Evolutionary conservation across 1,140 invertebrate genomes (phyloP), one percentile per base, ranked within the genome.

Genomic region (Drosophila saltans): DNA sequence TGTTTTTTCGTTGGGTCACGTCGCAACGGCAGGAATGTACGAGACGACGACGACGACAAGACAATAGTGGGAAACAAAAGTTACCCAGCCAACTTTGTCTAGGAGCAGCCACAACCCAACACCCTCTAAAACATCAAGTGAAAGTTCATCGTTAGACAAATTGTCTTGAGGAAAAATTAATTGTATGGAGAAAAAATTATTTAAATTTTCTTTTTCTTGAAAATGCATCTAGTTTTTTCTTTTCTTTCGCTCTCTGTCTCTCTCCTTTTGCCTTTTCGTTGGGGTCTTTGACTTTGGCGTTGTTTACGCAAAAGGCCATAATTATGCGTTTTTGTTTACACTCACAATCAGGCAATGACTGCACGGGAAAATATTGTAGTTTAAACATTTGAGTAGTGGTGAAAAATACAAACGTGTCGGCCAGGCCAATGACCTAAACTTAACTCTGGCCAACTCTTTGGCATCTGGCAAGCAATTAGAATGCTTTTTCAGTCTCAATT

Each of bases 301-400:
- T 64, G 62, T 64, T 48, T 64, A 64, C 62, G 16, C 45, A 45
- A 64, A 56, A 57, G 75, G 60, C 67, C 67, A 78, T 75, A 75
- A 78, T 71, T 72, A 75, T 67, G 75, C 67, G 45, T 59, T 45
- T 69, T 75, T 71, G 75, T 75, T 78, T 78, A 78, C 60, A 65
- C 68, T 52, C 45, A 52, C 45, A 52, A 52, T 52, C 45, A 52
- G 45, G 21, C 45, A 52, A 52, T 16, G 45, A 21, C 45, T 52
- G 70, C 64, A 72, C 64, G 57, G 68, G 61, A 71, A 16, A 16
- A 78, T 75, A 52, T 52, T 52, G 45, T 52, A 67, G 75, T 72
- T 75, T 78, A 71, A 68, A 65, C 72, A 75, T 65, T 72, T 67
- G 67, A 52, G 21, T 24, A 39, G 57, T 59, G 57, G 57, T 30